phyloP scores from a whole-genome alignment of 2,888 invertebrate genomes.

The Cybosia mesomella region DNA sequence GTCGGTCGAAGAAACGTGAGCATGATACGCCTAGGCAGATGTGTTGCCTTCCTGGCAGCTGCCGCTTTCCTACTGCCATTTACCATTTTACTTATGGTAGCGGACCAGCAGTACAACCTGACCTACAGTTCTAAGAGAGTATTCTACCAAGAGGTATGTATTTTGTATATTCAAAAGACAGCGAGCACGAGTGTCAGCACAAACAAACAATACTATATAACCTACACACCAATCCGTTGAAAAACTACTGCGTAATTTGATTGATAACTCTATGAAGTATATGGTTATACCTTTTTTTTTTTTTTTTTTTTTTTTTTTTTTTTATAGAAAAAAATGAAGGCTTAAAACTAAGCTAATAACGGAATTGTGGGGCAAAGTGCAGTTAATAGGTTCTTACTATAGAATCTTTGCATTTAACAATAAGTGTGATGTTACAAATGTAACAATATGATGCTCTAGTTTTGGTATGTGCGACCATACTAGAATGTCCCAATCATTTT shows the following conservation, averaged over 20 bases:
- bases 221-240: constrained; percentile 5
- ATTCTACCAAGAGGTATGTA: constrained; percentile 85
- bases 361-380: not conserved
- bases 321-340: too few relatives aligned
- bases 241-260: not conserved
- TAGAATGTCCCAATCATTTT: not conserved
- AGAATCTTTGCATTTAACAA: not conserved
- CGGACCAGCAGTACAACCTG: constrained; percentile 88
- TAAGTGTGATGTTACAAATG: not conserved
- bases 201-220: constrained; percentile 17
- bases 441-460: not conserved
- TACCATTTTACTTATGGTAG: constrained; percentile 87
- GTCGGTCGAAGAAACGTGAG: constrained; percentile 78
- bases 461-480: not conserved
- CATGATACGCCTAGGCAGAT: constrained; percentile 84
- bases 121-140: constrained; percentile 81
- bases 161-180: constrained; percentile 8
- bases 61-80: constrained; percentile 88
- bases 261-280: not conserved
- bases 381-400: not conserved
- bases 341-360: not conserved
- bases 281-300: too few relatives aligned
- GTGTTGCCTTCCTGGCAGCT: constrained; percentile 87
- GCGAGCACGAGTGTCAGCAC: constrained; percentile 13
- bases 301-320: too few relatives aligned